phyloP scores from a whole-genome alignment of 1,140 invertebrate genomes.

The Adoxophyes honmai region DNA sequence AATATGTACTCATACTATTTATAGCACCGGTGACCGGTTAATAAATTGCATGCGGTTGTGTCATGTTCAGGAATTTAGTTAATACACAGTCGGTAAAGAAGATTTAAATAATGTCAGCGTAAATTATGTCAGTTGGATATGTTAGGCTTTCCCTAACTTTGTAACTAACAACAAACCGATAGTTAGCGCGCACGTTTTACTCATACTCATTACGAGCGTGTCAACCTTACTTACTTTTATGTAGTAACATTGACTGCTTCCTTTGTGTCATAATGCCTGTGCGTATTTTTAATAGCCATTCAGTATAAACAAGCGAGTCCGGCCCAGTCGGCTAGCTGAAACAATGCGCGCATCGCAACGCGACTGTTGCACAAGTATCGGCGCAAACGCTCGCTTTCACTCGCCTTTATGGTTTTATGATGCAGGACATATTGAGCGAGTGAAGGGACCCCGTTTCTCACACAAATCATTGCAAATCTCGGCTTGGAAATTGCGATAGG shows the following conservation, averaged over 20 bases:
- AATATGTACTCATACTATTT: too few relatives aligned
- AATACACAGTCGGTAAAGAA: too few relatives aligned
- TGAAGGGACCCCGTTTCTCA: too few relatives aligned
- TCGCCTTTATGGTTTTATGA: slow-evolving; percentile 17
- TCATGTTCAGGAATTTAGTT: too few relatives aligned
- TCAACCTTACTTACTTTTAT: neutral
- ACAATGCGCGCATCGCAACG: slow-evolving; percentile 22
- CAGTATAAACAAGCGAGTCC: neutral
- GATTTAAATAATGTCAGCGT: too few relatives aligned
- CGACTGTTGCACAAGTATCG: slow-evolving; percentile 34
- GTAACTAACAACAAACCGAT: neutral
- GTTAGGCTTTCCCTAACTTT: too few relatives aligned
- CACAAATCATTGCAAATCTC: too few relatives aligned
- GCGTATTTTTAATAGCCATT: neutral
- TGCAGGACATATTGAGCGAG: neutral
- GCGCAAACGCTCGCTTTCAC: slow-evolving; percentile 37
- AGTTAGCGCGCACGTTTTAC: neutral
- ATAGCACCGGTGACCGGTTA: too few relatives aligned
- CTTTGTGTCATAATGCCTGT: slow-evolving; percentile 1
- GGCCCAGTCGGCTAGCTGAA: neutral
- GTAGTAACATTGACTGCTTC: neutral
- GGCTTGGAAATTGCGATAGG: too few relatives aligned
- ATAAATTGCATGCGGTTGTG: too few relatives aligned
- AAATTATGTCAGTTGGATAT: too few relatives aligned
- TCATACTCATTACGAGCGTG: neutral